These are phyloP conservation scores for Procambarus virginalis DNA, from an alignment of 1,140 invertebrate species.

Conservation along the genomic window DNA sequence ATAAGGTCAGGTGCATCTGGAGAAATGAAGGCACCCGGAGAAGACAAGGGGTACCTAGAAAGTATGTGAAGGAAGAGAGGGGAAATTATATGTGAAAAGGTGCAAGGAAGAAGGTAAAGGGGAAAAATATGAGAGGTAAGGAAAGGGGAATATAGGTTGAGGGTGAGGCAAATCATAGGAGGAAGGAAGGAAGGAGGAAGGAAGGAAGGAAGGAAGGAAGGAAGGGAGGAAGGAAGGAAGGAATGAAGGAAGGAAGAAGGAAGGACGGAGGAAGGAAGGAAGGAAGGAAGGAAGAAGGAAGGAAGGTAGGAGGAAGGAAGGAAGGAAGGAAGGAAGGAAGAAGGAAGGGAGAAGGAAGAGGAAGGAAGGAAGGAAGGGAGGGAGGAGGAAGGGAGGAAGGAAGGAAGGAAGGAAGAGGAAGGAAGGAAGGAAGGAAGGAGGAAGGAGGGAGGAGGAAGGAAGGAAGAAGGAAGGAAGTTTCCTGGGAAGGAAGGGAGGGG, in stretches of 20 bases:
- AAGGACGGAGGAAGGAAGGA: background rate
- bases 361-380: background rate
- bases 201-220: no score
- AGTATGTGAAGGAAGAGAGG: background rate
- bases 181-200: no score
- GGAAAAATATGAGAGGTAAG: no score
- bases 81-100: background rate
- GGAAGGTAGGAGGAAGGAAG: background rate
- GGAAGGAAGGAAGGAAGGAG: background rate
- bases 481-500: background rate
- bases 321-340: no score
- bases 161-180: no score
- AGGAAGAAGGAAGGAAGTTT: background rate
- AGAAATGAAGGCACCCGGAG: no score
- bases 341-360: background rate
- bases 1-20: no score
- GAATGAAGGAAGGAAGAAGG: background rate
- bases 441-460: background rate
- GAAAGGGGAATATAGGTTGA: no score
- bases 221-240: no score
- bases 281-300: background rate
- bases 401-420: background rate
- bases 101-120: no score
- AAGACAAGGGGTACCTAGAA: no score
- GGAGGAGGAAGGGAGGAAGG: background rate